Percentiles rank a stretch among this genome's conserved stretches.
Conservation (phyloP, 2,888 invertebrate genomes). For the Eupeodes latifasciatus region DNA sequence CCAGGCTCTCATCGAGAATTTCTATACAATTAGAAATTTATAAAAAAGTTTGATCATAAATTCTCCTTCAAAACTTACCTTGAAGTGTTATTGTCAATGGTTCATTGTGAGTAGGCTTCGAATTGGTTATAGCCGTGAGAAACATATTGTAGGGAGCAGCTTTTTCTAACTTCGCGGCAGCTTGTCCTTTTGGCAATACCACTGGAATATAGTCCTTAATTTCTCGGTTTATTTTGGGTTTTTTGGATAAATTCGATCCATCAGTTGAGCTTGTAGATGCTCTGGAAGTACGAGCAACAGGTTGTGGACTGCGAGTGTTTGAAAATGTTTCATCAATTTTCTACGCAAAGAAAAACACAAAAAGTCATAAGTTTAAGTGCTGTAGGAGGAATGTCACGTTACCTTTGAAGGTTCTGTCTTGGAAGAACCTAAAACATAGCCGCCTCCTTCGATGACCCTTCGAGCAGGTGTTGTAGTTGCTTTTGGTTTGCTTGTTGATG, state of each 20-base stretch:
- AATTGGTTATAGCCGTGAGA: constrained; percentile 89
- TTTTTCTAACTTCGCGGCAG: constrained; percentile 88
- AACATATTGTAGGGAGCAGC: constrained; percentile 91
- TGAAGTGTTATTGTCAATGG: constrained; percentile 89
- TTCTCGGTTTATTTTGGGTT: constrained; percentile 81
- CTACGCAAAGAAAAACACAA: not conserved
- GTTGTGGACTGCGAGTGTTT: constrained; percentile 54
- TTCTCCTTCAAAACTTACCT: constrained; percentile 82
- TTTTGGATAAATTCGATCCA: constrained; percentile 81
- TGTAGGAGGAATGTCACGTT: not conserved
- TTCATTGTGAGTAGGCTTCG: constrained; percentile 87
- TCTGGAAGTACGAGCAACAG: constrained; percentile 65
- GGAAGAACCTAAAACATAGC: constrained; percentile 60
- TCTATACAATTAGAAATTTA: constrained; percentile 84
- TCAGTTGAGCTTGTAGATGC: constrained; percentile 57
- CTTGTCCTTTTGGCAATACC: constrained; percentile 86
- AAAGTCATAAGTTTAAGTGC: too few relatives aligned
- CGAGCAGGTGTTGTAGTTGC: not conserved
- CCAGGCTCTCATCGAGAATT: constrained; percentile 91
- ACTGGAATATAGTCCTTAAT: constrained; percentile 85
- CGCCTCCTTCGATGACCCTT: constrained; percentile 25
- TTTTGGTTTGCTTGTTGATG: constrained; percentile 18
- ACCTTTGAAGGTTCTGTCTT: constrained; percentile 40
- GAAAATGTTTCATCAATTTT: constrained; percentile 11
- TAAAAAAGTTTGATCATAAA: not conserved